Percentiles rank a stretch among this genome's conserved stretches.
phyloP scores from a whole-genome alignment of 2,797 vertebrate species.

The Hyperoplus lanceolatus region DNA sequence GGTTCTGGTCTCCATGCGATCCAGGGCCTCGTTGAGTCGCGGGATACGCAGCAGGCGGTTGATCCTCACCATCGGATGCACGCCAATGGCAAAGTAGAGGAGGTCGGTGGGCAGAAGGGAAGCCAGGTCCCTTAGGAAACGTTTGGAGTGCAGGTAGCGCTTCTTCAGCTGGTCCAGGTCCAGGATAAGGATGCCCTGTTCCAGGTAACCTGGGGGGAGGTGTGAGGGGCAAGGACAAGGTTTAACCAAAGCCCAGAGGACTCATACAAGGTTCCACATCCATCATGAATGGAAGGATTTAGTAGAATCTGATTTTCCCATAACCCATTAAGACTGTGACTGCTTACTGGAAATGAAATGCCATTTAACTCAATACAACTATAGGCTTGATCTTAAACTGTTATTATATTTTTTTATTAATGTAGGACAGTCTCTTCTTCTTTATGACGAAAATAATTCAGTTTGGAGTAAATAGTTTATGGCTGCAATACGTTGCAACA shows the following conservation, averaged over 20 bases:
- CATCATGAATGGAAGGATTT: neutral
- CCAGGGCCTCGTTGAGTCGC: slow-evolving; percentile 89
- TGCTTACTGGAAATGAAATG: neutral
- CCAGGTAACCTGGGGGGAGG: slow-evolving; percentile 86
- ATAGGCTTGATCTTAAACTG: too few relatives aligned
- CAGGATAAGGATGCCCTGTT: slow-evolving; percentile 92
- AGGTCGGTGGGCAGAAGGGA: slow-evolving; percentile 91
- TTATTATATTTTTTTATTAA: too few relatives aligned
- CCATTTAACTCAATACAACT: too few relatives aligned
- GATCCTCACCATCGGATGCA: slow-evolving; percentile 84
- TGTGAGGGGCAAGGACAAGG: neutral
- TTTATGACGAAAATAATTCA: too few relatives aligned
- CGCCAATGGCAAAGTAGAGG: slow-evolving; percentile 85
- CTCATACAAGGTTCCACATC: neutral
- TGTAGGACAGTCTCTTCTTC: too few relatives aligned
- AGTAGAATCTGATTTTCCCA: neutral
- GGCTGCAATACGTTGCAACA: neutral
- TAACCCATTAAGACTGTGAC: neutral
- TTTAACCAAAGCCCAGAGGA: neutral
- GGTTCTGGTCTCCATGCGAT: slow-evolving; percentile 91
- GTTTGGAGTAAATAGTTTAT: too few relatives aligned
- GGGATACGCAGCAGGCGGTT: slow-evolving; percentile 90
- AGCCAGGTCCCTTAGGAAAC: slow-evolving; percentile 86
- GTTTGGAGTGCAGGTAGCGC: slow-evolving; percentile 84
- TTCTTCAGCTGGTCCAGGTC: slow-evolving; percentile 77